phyloP scores from a whole-genome alignment of 2,113 vertebrate genomes.

The Hippocampus zosterae region DNA sequence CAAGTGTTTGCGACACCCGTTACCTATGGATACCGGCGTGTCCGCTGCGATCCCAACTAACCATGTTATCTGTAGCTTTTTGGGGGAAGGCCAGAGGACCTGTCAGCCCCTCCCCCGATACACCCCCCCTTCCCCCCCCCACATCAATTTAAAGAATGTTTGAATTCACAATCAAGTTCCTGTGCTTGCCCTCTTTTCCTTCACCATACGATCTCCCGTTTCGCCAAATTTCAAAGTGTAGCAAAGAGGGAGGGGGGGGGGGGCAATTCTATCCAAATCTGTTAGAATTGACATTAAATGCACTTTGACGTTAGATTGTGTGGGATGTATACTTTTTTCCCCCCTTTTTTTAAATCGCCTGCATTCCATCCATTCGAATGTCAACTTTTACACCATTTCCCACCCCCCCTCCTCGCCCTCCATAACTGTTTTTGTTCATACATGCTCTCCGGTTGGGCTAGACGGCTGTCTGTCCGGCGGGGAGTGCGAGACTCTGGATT shows the following conservation, averaged over 20 bases:
- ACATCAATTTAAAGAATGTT: conserved; percentile 63
- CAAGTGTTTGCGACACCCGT: conserved; percentile 50
- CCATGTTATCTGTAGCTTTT: conserved; percentile 57
- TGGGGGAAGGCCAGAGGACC: conserved; percentile 11
- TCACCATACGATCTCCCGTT: conserved; percentile 24
- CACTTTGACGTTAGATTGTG: conserved; percentile 76
- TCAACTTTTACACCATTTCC: conserved; percentile 49
- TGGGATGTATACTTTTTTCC: conserved; percentile 62
- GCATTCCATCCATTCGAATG: conserved; percentile 73
- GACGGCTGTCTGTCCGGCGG: conserved; percentile 25
- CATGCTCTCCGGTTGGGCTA: conserved; percentile 34
- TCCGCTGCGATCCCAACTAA: conserved; percentile 41
- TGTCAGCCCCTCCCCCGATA: not conserved
- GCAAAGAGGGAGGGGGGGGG: conserved; percentile 41
- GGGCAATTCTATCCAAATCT: conserved; percentile 31
- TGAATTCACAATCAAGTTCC: conserved; percentile 64
- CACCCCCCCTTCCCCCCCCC: no score
- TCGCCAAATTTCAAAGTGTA: conserved; percentile 66
- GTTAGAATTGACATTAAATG: conserved; percentile 66
- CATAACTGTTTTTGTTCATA: conserved; percentile 36
- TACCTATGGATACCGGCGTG: conserved; percentile 57
- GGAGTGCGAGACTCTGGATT: conserved; percentile 1
- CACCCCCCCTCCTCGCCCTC: conserved; percentile 19
- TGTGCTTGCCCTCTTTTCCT: conserved; percentile 26
- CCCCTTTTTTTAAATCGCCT: conserved; percentile 48